Percentiles rank a stretch among this genome's conserved stretches.
These are phyloP conservation scores for Merodon equestris DNA, from an alignment of 2,888 invertebrate species.

Conservation along the genomic window DNA sequence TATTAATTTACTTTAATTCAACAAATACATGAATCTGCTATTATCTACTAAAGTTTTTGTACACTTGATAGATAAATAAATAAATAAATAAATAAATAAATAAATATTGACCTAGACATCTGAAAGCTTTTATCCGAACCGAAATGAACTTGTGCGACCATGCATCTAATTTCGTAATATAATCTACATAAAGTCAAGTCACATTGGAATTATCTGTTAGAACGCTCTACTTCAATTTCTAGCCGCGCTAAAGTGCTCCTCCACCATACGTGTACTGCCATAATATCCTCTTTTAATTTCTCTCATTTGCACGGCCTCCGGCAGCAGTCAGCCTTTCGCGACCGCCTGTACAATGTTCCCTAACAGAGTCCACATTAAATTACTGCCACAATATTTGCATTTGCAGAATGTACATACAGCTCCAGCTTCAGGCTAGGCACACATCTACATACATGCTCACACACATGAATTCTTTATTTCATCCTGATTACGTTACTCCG, in stretches of 20 bases:
- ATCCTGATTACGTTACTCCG: constrained; percentile 27
- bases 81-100: no score
- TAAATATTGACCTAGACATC: no score
- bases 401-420: constrained; percentile 34
- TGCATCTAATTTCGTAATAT: no score
- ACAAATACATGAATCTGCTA: no score
- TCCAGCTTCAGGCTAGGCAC: constrained; percentile 6
- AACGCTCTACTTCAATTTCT: constrained; percentile 40
- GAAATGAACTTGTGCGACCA: no score
- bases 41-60: no score
- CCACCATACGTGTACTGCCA: constrained; percentile 29
- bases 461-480: constrained; percentile 1
- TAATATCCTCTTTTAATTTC: constrained; percentile 35
- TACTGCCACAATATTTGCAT: constrained; percentile 48
- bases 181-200: no score
- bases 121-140: no score
- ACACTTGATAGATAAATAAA: no score
- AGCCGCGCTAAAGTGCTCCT: constrained; percentile 29
- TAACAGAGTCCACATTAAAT: constrained; percentile 20
- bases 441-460: constrained; percentile 1
- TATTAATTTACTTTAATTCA: no score
- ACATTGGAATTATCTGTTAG: constrained; percentile 14
- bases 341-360: not conserved
- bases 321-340: not conserved
- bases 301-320: constrained; percentile 22